Evolutionary conservation across 2,113 vertebrate species (phyloP), one percentile per base, ranked within the genome.

Genomic region (Indicator indicator): DNA sequence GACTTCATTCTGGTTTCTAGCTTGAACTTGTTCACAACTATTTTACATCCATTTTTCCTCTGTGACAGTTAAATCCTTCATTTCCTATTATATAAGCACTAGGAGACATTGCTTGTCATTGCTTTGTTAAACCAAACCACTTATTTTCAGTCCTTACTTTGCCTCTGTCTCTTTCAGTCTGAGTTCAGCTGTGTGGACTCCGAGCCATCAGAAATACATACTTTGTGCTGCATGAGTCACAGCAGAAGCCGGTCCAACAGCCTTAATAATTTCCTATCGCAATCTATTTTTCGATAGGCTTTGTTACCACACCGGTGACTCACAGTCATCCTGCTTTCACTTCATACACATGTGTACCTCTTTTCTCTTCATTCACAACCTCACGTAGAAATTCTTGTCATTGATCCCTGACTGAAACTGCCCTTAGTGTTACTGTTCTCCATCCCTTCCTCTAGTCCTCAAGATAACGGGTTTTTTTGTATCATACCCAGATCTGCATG

Each of bases 251-350:
- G 13, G 28, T 88, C 71, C 69, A 88, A 67, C n/a, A 77, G 18
- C 64, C 91, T 88, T 83, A 93, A 89, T 88, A 65, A 92, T 94
- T 90, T 93, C 55, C 83, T 76, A 80, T 67, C 69, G 86, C 27
- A 88, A 64, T 85, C 90, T 83, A 73, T 77, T 80, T 52, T 77
- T 76, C 76, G 83, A 55, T 52, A 50, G 88, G 44, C 50, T 69
- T 94, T 68, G 58, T 73, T 83, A 90, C 80, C 91, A 54, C 38
- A 16, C 6, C 38, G 33, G 19, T 88, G 50, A 89, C 58, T 69
- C 40, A 68, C 17, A 42, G 36, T 52, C n/a, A 72, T 12, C 17
- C 40, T 62, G 26, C n/a, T 48, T 55, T 56, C 48, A 19, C 48
- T 82, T 68, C 33, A 46, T 46, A 55, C 32, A 74, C 28, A 36